A percentile compares a stretch with the other conserved stretches of the same genome.
phyloP scores from a whole-genome alignment of 2,888 invertebrate species.

The Catonia carolina region DNA sequence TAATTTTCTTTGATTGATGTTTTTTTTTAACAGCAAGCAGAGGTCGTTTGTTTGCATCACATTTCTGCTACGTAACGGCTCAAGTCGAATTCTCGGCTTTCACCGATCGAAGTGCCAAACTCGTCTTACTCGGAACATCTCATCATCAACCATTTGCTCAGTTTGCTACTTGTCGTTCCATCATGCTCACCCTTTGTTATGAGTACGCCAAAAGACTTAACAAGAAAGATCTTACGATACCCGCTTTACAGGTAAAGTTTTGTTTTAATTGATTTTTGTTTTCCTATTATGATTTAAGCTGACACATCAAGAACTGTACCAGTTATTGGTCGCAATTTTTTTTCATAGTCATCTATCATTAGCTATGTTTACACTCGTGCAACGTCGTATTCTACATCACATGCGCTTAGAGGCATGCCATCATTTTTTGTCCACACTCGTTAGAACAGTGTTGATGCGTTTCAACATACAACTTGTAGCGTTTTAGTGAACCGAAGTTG shows the following conservation, averaged over 20 bases:
- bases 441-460: no score
- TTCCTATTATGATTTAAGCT: no score
- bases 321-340: no score
- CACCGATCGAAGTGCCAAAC: constrained; percentile 47
- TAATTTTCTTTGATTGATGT: not conserved
- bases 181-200: constrained; percentile 92
- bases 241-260: constrained; percentile 60
- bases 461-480: no score
- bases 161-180: constrained; percentile 73
- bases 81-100: constrained; percentile 53
- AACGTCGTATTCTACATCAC: no score
- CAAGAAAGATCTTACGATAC: constrained; percentile 62
- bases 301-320: no score
- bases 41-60: constrained; percentile 83
- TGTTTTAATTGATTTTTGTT: no score
- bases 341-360: no score
- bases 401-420: no score
- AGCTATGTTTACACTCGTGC: no score
- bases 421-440: no score
- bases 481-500: no score
- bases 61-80: constrained; percentile 92
- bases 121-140: constrained; percentile 74
- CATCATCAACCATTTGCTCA: constrained; percentile 55
- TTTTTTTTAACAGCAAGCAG: constrained; percentile 49
- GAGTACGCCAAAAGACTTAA: constrained; percentile 84